Base-by-base conservation (phyloP, 2,888 invertebrate species). In the Agonopterix heracliana region DNA sequence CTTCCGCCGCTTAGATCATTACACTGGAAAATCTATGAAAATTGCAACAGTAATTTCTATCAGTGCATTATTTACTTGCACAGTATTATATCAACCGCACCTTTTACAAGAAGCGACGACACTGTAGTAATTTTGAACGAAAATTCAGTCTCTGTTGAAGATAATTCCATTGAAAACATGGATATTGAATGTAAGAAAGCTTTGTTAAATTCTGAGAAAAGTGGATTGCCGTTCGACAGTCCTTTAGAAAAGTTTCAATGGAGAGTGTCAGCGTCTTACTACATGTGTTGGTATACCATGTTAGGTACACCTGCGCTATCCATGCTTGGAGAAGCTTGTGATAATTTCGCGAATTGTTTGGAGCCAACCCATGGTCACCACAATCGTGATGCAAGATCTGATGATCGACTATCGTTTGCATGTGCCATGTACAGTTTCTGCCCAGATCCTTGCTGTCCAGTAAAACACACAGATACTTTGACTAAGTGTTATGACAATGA, bases 261-360 rank as follows among this genome's bases (percentile, higher is more conserved):
- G 92, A 78, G 91, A 41, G 86, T 88, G 1, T 86, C 91, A 0
- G 92, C 91, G 0, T 89, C 91, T 57, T 93, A 92, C 70, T 93
- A 88, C 71, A 91, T 93, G 91, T 93, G 93, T 61, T 91, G 90
- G 91, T 92, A 90, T 64, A 91, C 92, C 11, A 90, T 92, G 90
- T 73, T 86, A 45, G 86, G 85, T 53, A 78, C 63, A 12, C 81
- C 89, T 3, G 81, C 83, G 46, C 68, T 93, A 52, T 75, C 81
- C 10, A 79, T 84, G 65, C 74, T 93, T 41, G 83, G 83, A 1
- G 92, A 91, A 59, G 64, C 74, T 7, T 93, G 93, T 63, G 92
- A 92, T 63, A 92, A 92, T 71, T 90, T 88, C 57, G 92, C 92
- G 1, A 77, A 84, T 61, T 92, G 92, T 60, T 70, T 90, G 50